Evolutionary conservation across 2,888 invertebrate species (phyloP).

Genomic region (Cephus nigrinus): DNA sequence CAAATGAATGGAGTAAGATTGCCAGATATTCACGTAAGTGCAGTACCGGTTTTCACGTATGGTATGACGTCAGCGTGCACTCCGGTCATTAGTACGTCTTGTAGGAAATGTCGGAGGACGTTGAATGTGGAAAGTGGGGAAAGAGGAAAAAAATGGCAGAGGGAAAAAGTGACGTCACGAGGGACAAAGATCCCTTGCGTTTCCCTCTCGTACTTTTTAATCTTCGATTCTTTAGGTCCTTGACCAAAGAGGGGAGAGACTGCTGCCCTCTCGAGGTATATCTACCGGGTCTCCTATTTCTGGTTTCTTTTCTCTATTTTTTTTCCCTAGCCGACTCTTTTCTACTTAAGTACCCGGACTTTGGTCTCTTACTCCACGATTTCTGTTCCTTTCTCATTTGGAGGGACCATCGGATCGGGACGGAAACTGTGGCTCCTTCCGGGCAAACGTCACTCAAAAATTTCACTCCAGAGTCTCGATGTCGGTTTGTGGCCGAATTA

Average conservation of each 20-base stretch:
- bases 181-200: constrained; percentile 1
- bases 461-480: constrained; percentile 25
- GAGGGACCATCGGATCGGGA: not conserved
- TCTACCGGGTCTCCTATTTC: not conserved
- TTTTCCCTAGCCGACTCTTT: not conserved
- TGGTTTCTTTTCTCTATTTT: not conserved
- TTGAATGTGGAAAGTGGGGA: constrained; percentile 10
- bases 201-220: constrained; percentile 32
- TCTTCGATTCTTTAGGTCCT: constrained; percentile 42
- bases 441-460: constrained; percentile 51
- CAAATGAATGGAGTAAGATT: not conserved
- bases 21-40: not conserved
- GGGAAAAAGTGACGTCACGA: constrained; percentile 25
- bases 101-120: not conserved
- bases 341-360: not conserved
- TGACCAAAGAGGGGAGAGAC: constrained; percentile 26
- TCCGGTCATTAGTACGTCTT: not conserved
- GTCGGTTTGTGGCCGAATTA: constrained; percentile 52
- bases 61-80: not conserved
- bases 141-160: constrained; percentile 22
- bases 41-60: not conserved
- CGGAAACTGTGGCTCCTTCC: constrained; percentile 33
- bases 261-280: not conserved
- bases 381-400: not conserved
- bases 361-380: not conserved